Percentiles rank a stretch among this genome's conserved stretches.
Evolutionary conservation across 2,888 invertebrate species (phyloP).

Genomic region (Aethes cnicana): DNA sequence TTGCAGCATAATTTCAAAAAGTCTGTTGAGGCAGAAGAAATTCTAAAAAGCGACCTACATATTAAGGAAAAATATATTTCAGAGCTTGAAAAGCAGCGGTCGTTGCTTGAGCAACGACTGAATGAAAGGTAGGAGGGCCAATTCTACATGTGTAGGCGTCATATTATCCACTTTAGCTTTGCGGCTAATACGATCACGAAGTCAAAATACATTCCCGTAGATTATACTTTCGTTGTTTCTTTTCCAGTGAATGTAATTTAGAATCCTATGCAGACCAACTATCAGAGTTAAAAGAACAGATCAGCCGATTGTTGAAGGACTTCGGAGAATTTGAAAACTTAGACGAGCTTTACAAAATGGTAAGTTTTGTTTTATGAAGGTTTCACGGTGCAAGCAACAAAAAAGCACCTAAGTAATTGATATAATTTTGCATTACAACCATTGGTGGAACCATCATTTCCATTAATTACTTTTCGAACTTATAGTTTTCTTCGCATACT

Average conservation of each 20-base stretch:
- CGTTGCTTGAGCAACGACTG: constrained; percentile 50
- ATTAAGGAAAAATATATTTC: constrained; percentile 54
- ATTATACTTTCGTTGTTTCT: constrained; percentile 1
- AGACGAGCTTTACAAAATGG: constrained; percentile 58
- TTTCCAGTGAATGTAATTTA: constrained; percentile 63
- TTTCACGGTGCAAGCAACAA: too few species aligned
- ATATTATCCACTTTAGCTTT: too few species aligned
- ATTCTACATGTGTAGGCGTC: too few species aligned
- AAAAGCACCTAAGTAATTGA: too few species aligned
- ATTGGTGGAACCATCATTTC: too few species aligned
- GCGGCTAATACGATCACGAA: too few species aligned
- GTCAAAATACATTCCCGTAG: too few species aligned
- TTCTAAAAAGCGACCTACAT: constrained; percentile 46
- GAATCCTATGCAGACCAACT: constrained; percentile 60
- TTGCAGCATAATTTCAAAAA: constrained; percentile 54
- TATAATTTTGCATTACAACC: too few species aligned
- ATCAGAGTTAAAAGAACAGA: constrained; percentile 53
- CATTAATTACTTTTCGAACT: too few species aligned
- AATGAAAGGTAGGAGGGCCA: constrained; percentile 59
- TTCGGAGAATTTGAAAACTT: constrained; percentile 63
- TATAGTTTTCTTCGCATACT: too few species aligned
- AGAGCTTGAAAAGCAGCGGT: constrained; percentile 55
- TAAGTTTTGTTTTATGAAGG: constrained; percentile 35
- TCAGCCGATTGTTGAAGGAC: constrained; percentile 57
- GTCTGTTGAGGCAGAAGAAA: constrained; percentile 43